Base-by-base conservation (phyloP, 2,113 vertebrate genomes). In the Muntiacus reevesi region DNA sequence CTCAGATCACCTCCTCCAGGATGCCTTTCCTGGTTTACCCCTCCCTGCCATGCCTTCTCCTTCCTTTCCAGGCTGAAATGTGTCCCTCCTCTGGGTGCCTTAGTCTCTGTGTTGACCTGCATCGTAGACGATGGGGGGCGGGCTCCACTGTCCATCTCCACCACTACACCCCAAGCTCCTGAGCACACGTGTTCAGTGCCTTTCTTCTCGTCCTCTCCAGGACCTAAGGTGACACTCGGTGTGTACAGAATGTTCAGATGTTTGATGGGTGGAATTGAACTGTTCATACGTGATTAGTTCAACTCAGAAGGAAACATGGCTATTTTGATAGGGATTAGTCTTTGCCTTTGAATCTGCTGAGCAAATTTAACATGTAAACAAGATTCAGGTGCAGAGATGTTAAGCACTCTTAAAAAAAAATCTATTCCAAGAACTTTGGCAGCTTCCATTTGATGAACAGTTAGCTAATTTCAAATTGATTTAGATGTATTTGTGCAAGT, bases 401-500 rank as follows among this genome's bases (percentile, higher is more conserved):
- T 93, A 78, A 87, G 10, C 3, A 78, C 40, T 85, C 57, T 76
- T n/a, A 55, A 84, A 94, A 82, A 79, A 71, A 67, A 40, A 3
- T 54, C 10, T 93, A 60, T 94, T 52, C 64, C 25, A 62, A 59
- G 76, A 27, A 28, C 47, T 85, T 94, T 50, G 33, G 45, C 40
- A 82, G 36, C 40, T 59, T 95, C 67, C 43, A 3, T 57, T 25
- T n/a, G 30, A 88, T 40, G 33, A 92, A 71, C 6, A 59, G 57
- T 43, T 83, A 55, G 52, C 57, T 86, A 43, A 76, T 83, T 93
- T 85, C 86, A 96, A 89, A 59, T 87, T 87, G 82, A 85, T n/a
- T 90, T 84, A 59, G 95, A 85, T 82, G 50, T 50, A 62, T 89
- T 93, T 97, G 83, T 94, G 93, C 76, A 93, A 88, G 55, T n/a